Base-by-base conservation (phyloP, 53 echinoderm and acorn worm species). In the Echinarachnius parma region DNA sequence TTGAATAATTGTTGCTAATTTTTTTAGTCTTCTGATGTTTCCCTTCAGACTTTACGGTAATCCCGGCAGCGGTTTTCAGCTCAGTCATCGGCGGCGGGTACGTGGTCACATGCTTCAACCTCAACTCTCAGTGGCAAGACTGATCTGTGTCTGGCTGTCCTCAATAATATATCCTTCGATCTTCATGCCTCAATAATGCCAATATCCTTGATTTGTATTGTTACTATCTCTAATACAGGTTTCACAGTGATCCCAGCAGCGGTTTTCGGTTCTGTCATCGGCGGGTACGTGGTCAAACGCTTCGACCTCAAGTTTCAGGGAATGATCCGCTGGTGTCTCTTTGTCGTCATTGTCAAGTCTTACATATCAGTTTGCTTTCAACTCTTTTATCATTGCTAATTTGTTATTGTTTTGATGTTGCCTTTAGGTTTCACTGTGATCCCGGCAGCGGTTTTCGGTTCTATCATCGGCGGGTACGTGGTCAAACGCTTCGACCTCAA, bases 191-290 rank as follows among this genome's bases (percentile, higher is more conserved):
- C n/a, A n/a, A n/a, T n/a, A n/a, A n/a, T n/a, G n/a, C n/a, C n/a
- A n/a, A n/a, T n/a, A n/a, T n/a, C n/a, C n/a, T n/a, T n/a, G n/a
- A n/a, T n/a, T n/a, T n/a, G n/a, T n/a, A n/a, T n/a, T n/a, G n/a
- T n/a, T n/a, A n/a, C n/a, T n/a, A n/a, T n/a, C n/a, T n/a, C n/a
- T n/a, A n/a, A n/a, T n/a, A n/a, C 58, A 95, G 96, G 96, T 46
- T 31, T 91, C 33, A 92, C 92, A 0, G 88, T 91, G 11, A 98
- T 98, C 44, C 96, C 98, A 23, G 98, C 91, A 1, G 91, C 92
- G 0, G 88, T 91, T 5, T 86, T 86, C 5, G 98, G 98, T 4
- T 88, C 98, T 1, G 61, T 98, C 42, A 78, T 82, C 21, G 98
- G 98, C 10, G 98, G 98, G 21, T 98, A 88, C 71, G 85, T 86